These are phyloP conservation scores for Lithobates pipiens DNA, from an alignment of 2,797 vertebrate species.

Conservation along the genomic window DNA sequence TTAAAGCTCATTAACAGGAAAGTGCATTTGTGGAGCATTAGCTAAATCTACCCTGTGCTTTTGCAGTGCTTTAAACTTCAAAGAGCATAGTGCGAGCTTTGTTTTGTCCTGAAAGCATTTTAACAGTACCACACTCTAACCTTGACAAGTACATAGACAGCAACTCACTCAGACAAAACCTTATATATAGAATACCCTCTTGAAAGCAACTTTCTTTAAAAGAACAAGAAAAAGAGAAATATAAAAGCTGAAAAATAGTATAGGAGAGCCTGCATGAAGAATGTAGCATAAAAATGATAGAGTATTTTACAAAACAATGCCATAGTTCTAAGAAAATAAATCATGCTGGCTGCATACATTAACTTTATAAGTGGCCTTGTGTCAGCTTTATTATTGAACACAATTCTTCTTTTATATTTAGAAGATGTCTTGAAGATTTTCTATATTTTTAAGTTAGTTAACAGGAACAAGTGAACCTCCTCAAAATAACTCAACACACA, in stretches of 20 bases:
- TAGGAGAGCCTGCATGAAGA: not conserved
- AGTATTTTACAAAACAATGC: slow-evolving; percentile 5
- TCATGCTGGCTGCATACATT: not conserved
- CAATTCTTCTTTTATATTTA: not conserved
- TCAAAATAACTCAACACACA: too few relatives aligned
- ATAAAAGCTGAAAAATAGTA: not conserved
- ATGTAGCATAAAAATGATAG: slow-evolving; percentile 16
- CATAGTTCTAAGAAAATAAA: slow-evolving; percentile 3
- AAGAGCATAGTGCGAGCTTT: slow-evolving; percentile 30
- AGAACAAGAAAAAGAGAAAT: not conserved
- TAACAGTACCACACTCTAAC: slow-evolving; percentile 10
- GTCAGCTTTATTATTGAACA: not conserved
- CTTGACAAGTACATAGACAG: slow-evolving; percentile 35
- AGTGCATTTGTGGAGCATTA: slow-evolving; percentile 29
- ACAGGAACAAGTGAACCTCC: too few relatives aligned
- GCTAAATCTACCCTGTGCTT: slow-evolving; percentile 18
- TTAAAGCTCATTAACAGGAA: slow-evolving; percentile 40
- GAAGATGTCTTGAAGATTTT: not conserved
- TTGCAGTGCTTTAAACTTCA: slow-evolving; percentile 33
- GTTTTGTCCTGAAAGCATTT: slow-evolving; percentile 51
- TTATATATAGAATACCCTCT: slow-evolving; percentile 21
- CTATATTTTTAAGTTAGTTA: not conserved
- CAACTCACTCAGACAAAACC: slow-evolving; percentile 26
- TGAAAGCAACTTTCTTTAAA: slow-evolving; percentile 11
- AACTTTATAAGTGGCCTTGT: not conserved